phyloP scores from a whole-genome alignment of 2,113 vertebrate genomes.

The Hyaena hyaena region DNA sequence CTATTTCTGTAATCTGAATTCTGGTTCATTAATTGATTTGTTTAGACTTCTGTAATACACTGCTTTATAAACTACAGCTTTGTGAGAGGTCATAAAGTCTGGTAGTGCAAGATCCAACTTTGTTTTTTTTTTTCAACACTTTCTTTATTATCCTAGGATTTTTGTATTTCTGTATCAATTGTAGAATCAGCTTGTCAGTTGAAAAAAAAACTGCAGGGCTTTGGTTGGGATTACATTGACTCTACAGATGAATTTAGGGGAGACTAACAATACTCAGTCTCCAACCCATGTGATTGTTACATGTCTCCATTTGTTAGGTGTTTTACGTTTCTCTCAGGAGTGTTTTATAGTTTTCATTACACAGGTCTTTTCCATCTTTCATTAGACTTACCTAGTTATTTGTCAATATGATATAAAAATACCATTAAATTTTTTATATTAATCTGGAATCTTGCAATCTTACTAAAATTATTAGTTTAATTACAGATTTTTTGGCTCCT shows the following conservation, averaged over 20 bases:
- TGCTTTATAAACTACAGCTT: not conserved
- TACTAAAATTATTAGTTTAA: conserved; percentile 29
- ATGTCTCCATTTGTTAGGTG: not conserved
- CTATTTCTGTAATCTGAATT: conserved; percentile 11
- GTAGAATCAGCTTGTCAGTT: conserved; percentile 10
- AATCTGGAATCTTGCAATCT: conserved; percentile 40
- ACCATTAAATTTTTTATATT: conserved; percentile 18
- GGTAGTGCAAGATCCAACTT: not conserved
- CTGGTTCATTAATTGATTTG: not conserved
- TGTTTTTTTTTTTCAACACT: not conserved
- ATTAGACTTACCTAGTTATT: conserved; percentile 39
- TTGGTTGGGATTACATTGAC: not conserved
- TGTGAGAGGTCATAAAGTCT: not conserved
- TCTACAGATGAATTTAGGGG: not conserved
- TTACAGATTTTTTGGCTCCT: conserved; percentile 1
- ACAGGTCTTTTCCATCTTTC: not conserved
- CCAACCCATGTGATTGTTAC: not conserved
- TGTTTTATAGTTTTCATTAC: not conserved
- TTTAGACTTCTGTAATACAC: not conserved
- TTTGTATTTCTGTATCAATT: conserved; percentile 23
- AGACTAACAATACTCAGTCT: not conserved
- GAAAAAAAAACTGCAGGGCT: not conserved
- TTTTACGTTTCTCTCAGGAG: not conserved
- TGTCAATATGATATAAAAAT: not conserved
- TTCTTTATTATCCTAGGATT: not conserved